phyloP scores from a whole-genome alignment of 2,797 vertebrate genomes.

The Phaenicophaeus curvirostris region DNA sequence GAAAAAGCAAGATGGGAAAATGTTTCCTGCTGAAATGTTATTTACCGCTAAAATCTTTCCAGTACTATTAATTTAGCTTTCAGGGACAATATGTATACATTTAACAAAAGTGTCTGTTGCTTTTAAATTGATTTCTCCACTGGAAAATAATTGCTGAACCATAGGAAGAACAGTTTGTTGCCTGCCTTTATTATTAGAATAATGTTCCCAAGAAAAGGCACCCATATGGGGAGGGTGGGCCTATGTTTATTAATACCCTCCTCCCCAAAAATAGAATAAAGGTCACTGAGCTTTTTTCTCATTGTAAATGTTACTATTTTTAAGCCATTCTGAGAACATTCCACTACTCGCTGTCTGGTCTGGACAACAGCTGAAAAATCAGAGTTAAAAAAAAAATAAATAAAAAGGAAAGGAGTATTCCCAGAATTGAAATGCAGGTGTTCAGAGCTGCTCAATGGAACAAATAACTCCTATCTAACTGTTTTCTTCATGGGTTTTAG shows the following conservation, averaged over 20 bases:
- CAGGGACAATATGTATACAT: not conserved
- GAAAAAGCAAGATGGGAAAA: not conserved
- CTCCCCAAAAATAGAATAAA: slow-evolving; percentile 55
- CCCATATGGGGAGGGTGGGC: slow-evolving; percentile 21
- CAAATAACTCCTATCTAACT: not conserved
- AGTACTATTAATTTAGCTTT: slow-evolving; percentile 25
- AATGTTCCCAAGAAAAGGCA: slow-evolving; percentile 58
- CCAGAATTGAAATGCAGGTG: slow-evolving; percentile 29
- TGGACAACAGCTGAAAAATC: slow-evolving; percentile 36
- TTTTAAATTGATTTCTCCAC: slow-evolving; percentile 50
- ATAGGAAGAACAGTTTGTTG: slow-evolving; percentile 50
- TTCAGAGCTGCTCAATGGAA: not conserved
- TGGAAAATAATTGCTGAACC: slow-evolving; percentile 53
- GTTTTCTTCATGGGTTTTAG: not conserved
- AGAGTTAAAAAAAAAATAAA: not conserved
- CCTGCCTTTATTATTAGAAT: slow-evolving; percentile 63
- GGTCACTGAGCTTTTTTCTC: slow-evolving; percentile 27
- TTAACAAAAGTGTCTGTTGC: slow-evolving; percentile 33
- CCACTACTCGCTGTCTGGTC: slow-evolving; percentile 6
- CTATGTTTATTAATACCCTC: slow-evolving; percentile 45
- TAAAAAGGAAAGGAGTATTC: not conserved
- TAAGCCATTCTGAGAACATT: slow-evolving; percentile 63
- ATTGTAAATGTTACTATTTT: slow-evolving; percentile 54
- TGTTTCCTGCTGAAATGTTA: slow-evolving; percentile 23
- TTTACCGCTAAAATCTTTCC: slow-evolving; percentile 13